Percentiles rank a stretch among this genome's conserved stretches.
Conservation (phyloP, 2,888 invertebrate genomes). For the Adelphocoris suturalis region DNA sequence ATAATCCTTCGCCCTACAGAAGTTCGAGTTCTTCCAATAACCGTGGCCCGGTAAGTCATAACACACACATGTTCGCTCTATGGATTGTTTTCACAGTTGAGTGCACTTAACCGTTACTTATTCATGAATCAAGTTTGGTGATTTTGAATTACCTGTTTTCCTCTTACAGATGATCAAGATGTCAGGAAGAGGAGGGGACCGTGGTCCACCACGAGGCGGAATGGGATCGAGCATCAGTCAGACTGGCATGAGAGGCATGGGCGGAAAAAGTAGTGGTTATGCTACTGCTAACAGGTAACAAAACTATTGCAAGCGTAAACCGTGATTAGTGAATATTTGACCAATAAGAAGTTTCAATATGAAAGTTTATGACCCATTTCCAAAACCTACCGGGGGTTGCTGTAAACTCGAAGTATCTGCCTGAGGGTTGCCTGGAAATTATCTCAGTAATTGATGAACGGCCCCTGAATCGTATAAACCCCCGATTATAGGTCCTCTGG, state of each 20-base stretch:
- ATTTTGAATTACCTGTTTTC: not conserved
- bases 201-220: slow-evolving; percentile 77
- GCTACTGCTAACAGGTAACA: slow-evolving; percentile 77
- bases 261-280: slow-evolving; percentile 75
- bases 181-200: slow-evolving; percentile 78
- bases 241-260: slow-evolving; percentile 71
- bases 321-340: no score
- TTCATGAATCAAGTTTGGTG: no score
- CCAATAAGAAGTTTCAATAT: no score
- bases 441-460: no score
- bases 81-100: no score
- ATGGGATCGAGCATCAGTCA: slow-evolving; percentile 75
- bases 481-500: no score
- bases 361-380: no score
- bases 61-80: not conserved
- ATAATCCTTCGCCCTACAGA: slow-evolving; percentile 41
- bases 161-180: slow-evolving; percentile 64
- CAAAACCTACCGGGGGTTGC: no score
- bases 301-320: not conserved
- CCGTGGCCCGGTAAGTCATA: slow-evolving; percentile 70
- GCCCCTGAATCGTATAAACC: no score
- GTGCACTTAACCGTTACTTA: no score
- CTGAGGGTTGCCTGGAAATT: no score
- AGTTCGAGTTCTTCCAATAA: slow-evolving; percentile 72
- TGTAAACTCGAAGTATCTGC: no score